phyloP scores from a whole-genome alignment of 2,888 invertebrate species.

The Apamea crenata region DNA sequence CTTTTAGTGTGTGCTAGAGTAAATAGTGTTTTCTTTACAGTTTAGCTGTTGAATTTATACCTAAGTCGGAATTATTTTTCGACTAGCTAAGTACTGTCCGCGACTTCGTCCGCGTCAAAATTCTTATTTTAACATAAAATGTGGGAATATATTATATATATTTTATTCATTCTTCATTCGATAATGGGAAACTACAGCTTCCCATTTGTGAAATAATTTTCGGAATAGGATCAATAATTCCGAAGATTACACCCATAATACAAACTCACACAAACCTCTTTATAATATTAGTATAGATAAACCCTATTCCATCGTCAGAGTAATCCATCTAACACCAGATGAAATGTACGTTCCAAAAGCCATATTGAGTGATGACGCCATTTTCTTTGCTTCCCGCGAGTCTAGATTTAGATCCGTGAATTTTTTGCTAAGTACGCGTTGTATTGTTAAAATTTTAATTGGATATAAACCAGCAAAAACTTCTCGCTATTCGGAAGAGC shows the following conservation, averaged over 20 bases:
- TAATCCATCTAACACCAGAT: slow-evolving; percentile 30
- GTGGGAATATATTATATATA: not conserved
- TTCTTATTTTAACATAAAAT: not conserved
- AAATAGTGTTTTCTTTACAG: not conserved
- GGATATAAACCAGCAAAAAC: slow-evolving; percentile 39
- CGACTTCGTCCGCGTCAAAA: not conserved
- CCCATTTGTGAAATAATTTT: not conserved
- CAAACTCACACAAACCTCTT: not conserved
- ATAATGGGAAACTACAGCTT: not conserved
- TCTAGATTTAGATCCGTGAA: slow-evolving; percentile 69
- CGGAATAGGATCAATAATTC: not conserved
- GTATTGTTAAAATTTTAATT: slow-evolving; percentile 59
- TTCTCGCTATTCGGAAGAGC: slow-evolving; percentile 29
- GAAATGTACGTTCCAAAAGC: slow-evolving; percentile 30
- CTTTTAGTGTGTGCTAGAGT: not conserved
- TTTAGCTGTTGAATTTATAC: not conserved
- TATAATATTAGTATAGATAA: not conserved
- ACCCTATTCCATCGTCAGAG: slow-evolving; percentile 13
- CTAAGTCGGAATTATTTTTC: not conserved
- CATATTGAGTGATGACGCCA: slow-evolving; percentile 75
- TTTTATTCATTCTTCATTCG: not conserved
- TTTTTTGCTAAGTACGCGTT: slow-evolving; percentile 64
- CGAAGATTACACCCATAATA: not conserved
- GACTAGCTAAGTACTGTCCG: not conserved
- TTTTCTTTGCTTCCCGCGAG: slow-evolving; percentile 64